Conservation (phyloP, 1,140 invertebrate species). For the Archivesica marissinica region DNA sequence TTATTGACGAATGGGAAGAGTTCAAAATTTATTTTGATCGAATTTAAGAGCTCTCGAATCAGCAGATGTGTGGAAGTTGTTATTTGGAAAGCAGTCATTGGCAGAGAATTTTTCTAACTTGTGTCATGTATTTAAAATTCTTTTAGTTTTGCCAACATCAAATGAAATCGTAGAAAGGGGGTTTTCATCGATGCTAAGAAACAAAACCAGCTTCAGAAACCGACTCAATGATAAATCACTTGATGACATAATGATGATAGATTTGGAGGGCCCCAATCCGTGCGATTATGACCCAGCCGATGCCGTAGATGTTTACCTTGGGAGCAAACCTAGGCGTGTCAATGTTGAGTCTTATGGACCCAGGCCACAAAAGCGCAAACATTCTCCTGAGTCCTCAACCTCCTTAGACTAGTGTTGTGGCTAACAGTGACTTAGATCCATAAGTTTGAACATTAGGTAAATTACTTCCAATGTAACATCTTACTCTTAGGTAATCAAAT, state of each 20-base stretch:
- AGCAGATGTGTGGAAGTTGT: too few species aligned
- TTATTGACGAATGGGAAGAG: too few species aligned
- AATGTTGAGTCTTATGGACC: too few species aligned
- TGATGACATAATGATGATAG: slow-evolving; percentile 21
- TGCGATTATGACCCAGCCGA: neutral
- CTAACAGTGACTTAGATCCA: too few species aligned
- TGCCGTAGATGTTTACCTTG: too few species aligned
- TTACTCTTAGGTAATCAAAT: too few species aligned
- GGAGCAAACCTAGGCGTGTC: too few species aligned
- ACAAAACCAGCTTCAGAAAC: neutral
- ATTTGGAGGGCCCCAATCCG: neutral
- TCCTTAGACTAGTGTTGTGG: too few species aligned
- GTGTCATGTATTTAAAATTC: neutral
- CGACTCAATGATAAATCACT: neutral
- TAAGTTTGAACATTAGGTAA: too few species aligned
- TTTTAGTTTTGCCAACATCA: neutral
- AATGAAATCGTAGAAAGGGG: slow-evolving; percentile 21
- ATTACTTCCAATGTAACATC: too few species aligned
- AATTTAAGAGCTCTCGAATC: neutral
- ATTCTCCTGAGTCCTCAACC: too few species aligned
- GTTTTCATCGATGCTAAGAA: slow-evolving; percentile 11
- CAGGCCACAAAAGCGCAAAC: too few species aligned
- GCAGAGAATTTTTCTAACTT: neutral
- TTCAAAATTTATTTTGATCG: neutral
- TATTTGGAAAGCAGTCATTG: neutral